Base-by-base conservation (phyloP, 2,888 invertebrate species). In the Chloromyia formosa region DNA sequence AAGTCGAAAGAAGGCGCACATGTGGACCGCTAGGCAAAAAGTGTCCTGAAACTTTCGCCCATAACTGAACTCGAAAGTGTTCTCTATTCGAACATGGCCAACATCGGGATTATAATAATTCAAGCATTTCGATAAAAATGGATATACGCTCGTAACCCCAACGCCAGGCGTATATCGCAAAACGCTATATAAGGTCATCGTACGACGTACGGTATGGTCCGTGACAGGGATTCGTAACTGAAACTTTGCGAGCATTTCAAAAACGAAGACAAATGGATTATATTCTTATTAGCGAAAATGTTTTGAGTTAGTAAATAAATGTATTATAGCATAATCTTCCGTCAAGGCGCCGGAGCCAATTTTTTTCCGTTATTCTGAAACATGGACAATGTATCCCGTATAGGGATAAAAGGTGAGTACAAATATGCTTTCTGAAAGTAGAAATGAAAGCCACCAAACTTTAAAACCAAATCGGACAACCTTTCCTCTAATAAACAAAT, bases 41-140 rank as follows among this genome's bases (percentile, higher is more conserved):
- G 35, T 42, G 58, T 58, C 56, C 20, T 71, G 18, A 42, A 69
- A 27, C 12, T 69, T 69, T 54, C 54, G 68, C 7, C 27, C 27
- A 27, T 54, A 27, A 42, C 49, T 53, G 27, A 69, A 54, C 54
- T 69, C 58, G 20, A 56, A 71, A 71, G 42, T 20, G 66, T 49
- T 12, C 66, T 45, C 23, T 20, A n/a, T 22, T 49, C 49, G 49
- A 49, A 49, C 66, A 40, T 40, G 40, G 58, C 40, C 58, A 71
- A 54, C 69, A 66, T 35, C 16, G 35, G 69, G 69, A 69, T 69
- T 54, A 69, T 69, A 68, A 53, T 68, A 69, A 69, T 69, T 69
- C 69, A 69, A 56, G 54, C 18, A 69, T 69, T 69, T 56, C 54
- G 54, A 71, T 71, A 71, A 58, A 58, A 71, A 40, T 71, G 58